These are phyloP conservation scores for Paelopatides confundens DNA, from an alignment of 53 echinoderm and acorn worm genomes.

Conservation along the genomic window DNA sequence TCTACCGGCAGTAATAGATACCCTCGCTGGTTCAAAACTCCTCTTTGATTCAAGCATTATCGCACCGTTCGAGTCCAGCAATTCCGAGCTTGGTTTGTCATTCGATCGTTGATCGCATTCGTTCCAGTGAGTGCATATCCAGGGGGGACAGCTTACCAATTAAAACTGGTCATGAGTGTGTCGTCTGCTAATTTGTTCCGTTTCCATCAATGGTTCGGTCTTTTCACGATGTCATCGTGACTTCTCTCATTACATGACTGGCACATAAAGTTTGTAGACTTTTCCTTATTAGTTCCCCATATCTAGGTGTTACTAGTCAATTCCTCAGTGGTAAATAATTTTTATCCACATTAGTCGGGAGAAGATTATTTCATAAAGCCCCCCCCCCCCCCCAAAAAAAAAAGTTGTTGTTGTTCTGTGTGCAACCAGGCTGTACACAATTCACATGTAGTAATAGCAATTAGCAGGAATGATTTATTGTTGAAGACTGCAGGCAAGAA, in stretches of 20 bases:
- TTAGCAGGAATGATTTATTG: neutral
- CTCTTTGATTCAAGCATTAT: neutral
- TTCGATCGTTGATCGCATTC: conserved; percentile 15
- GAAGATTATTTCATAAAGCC: no score
- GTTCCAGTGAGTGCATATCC: conserved; percentile 1
- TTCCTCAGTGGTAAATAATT: no score
- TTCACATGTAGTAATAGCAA: neutral
- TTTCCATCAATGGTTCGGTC: neutral
- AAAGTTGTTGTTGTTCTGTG: neutral
- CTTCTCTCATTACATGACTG: neutral
- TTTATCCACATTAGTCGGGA: no score
- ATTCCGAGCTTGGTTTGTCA: neutral
- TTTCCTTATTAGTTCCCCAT: no score
- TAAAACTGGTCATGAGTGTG: conserved; percentile 31
- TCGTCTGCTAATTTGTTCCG: conserved; percentile 5
- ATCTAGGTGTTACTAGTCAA: no score
- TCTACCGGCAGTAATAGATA: neutral
- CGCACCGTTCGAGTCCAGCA: neutral
- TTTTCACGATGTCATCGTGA: neutral
- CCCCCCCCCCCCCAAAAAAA: no score
- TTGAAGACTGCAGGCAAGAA: neutral
- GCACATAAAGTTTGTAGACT: no score
- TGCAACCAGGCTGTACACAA: neutral
- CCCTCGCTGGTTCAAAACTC: neutral
- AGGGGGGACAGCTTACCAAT: conserved; percentile 41